Evolutionary conservation across 1,140 invertebrate species (phyloP).

Genomic region (Procambarus virginalis): DNA sequence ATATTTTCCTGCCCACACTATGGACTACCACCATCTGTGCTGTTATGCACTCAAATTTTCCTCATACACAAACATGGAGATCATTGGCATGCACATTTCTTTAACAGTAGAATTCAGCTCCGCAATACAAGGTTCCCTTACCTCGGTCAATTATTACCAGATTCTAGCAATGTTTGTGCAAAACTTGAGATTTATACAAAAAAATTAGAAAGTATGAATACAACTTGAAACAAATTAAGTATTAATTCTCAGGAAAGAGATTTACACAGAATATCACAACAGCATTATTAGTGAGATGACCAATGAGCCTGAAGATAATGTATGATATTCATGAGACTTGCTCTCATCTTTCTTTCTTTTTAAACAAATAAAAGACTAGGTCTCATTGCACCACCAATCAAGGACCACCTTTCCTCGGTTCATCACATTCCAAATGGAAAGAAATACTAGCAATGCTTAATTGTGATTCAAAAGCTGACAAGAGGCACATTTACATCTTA

Average conservation of each 20-base stretch:
- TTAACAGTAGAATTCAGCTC: slow-evolving; percentile 17
- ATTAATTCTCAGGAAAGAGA: slow-evolving; percentile 40
- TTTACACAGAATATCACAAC: slow-evolving; percentile 55
- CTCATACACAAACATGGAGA: slow-evolving; percentile 53
- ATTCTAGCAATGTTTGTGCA: slow-evolving; percentile 62
- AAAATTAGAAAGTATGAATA: slow-evolving; percentile 18
- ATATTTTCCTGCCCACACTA: slow-evolving; percentile 22
- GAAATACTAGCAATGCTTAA: slow-evolving; percentile 61
- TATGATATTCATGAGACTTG: slow-evolving; percentile 33
- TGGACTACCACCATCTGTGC: background rate
- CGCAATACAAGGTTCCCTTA: slow-evolving; percentile 32
- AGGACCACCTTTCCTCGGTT: slow-evolving; percentile 30
- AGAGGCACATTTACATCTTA: slow-evolving; percentile 67
- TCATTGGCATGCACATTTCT: slow-evolving; percentile 41
- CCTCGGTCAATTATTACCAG: slow-evolving; percentile 44
- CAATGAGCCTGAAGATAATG: slow-evolving; percentile 32
- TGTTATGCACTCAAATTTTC: slow-evolving; percentile 10
- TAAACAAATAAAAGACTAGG: slow-evolving; percentile 7
- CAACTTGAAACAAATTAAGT: slow-evolving; percentile 13
- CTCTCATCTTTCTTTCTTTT: background rate
- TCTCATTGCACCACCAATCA: slow-evolving; percentile 26
- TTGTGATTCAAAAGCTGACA: slow-evolving; percentile 68
- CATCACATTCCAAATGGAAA: slow-evolving; percentile 49
- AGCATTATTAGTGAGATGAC: slow-evolving; percentile 50
- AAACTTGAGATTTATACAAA: slow-evolving; percentile 46